These are phyloP conservation scores for Helicoverpa armigera DNA, from an alignment of 1,140 invertebrate genomes.

Conservation along the genomic window DNA sequence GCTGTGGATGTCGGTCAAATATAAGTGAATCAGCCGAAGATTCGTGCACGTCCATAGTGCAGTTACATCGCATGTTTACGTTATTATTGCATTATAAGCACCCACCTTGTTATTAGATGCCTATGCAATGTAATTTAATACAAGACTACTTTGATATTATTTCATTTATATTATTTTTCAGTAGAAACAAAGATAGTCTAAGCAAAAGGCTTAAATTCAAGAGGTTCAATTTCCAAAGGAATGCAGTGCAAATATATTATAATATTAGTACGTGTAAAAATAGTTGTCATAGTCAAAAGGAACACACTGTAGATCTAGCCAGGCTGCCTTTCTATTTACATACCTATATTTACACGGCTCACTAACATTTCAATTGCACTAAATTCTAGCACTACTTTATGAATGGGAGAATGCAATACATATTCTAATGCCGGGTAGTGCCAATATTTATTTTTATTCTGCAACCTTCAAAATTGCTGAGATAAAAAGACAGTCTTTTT, in stretches of 20 bases:
- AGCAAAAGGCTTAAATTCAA: too few species aligned
- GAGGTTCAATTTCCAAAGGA: too few species aligned
- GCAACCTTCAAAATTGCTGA: conserved; percentile 12
- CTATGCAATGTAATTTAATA: not conserved
- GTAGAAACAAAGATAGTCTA: too few species aligned
- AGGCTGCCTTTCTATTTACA: too few species aligned
- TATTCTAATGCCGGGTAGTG: not conserved
- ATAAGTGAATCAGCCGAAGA: not conserved
- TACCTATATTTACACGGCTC: too few species aligned
- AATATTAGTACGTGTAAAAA: too few species aligned
- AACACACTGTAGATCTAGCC: too few species aligned
- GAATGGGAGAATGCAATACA: not conserved
- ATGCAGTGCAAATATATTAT: too few species aligned
- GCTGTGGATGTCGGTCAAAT: not conserved
- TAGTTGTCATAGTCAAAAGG: too few species aligned
- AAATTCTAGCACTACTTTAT: not conserved
- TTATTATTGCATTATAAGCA: not conserved
- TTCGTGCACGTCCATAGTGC: not conserved
- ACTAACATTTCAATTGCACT: too few species aligned
- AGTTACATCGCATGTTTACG: not conserved
- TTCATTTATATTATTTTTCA: too few species aligned
- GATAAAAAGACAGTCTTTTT: not conserved
- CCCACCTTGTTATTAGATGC: not conserved
- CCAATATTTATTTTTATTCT: not conserved
- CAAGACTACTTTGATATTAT: too few species aligned